These are phyloP conservation scores for Rotaria socialis DNA, from an alignment of 2,888 invertebrate genomes.

Conservation along the genomic window DNA sequence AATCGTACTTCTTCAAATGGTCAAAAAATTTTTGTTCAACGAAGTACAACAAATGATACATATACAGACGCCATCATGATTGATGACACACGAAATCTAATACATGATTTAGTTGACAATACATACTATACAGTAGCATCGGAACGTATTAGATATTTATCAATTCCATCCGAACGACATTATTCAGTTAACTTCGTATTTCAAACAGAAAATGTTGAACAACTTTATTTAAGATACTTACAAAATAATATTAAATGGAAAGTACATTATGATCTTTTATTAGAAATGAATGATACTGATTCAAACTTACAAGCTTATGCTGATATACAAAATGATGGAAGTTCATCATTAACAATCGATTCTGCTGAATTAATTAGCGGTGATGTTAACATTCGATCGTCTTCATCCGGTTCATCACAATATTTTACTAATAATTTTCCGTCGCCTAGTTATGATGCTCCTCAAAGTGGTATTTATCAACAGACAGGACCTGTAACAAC, in stretches of 20 bases:
- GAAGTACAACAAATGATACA: background rate
- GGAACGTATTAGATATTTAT: background rate
- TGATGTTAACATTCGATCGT: background rate
- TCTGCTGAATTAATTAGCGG: constrained; percentile 1
- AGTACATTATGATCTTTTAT: background rate
- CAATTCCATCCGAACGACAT: background rate
- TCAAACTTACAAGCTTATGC: background rate
- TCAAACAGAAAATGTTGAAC: background rate
- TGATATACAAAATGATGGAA: constrained; percentile 16
- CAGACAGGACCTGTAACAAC: background rate
- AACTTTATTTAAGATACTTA: constrained; percentile 3
- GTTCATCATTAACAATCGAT: background rate
- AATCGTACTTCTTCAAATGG: background rate
- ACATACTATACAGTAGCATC: background rate
- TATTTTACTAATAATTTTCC: background rate
- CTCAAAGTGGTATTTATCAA: background rate
- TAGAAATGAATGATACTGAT: constrained; percentile 2
- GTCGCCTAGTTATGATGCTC: background rate
- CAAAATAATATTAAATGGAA: constrained; percentile 8
- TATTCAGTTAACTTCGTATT: constrained; percentile 1
- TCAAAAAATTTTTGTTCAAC: constrained; percentile 2
- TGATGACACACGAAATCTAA: background rate
- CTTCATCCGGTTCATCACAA: background rate
- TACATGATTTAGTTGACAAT: constrained; percentile 20
- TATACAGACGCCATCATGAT: background rate